Evolutionary conservation across 2,113 vertebrate species (phyloP), one percentile per base, ranked within the genome.

Genomic region (Falcunculus frontatus): DNA sequence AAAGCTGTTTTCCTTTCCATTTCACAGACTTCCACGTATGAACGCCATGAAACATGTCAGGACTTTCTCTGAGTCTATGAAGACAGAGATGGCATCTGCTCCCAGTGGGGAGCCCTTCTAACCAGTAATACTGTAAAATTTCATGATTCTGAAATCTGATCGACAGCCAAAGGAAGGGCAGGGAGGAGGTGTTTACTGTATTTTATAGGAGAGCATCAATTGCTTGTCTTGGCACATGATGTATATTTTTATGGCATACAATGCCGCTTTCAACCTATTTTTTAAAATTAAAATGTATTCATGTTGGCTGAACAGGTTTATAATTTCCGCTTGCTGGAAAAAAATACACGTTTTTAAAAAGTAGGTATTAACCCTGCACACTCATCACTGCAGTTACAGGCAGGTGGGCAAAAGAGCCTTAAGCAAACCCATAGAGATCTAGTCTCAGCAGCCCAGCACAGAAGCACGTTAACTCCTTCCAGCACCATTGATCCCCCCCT

Each of bases 1-100:
- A 98, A 98, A 98, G 98, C 98, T 98, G 98, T 98, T 98, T 98
- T 98, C 98, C 97, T 98, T 98, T 98, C 98, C 98, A 97, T 98
- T 98, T 98, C 98, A 98, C 98, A 98, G 98, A 98, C 98, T 98
- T 98, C 97, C 97, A 98, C 97, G 97, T 98, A 98, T 97, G 97
- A 98, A 98, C 96, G 97, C 98, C 97, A 98, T 97, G 98, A 98
- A 98, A 98, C 98, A 98, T 98, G 98, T 98, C 98, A 98, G 98
- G 97, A 93, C 98, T 98, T 98, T 97, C 97, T 98, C 97, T 82
- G 97, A 97, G 97, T 97, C 98, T 98, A 97, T 97, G 98, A 98
- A 98, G 98, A 98, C 87, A 93, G 98, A 97, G 97, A 97, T 98
- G 98, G 98, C 98, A 98, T 97, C 97, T 97, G 94, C 96, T 98